phyloP scores from a whole-genome alignment of 2,888 invertebrate species.

The Drosophila incognita region DNA sequence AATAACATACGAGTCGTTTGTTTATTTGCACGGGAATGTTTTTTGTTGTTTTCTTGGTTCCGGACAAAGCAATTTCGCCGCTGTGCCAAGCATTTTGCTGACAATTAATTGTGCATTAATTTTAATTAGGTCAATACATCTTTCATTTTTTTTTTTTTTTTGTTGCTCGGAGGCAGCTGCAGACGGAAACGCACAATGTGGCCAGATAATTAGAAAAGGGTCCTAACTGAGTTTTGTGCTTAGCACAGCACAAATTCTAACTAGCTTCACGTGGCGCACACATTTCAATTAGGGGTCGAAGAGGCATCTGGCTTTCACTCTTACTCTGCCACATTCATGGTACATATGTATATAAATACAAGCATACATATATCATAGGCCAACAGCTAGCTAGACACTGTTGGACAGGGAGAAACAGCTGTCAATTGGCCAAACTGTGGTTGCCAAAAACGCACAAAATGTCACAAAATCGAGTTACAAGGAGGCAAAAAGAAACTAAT shows the following conservation, averaged over 20 bases:
- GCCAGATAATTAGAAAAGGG: slow-evolving; percentile 52
- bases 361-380: slow-evolving; percentile 17
- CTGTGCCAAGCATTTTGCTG: slow-evolving; percentile 44
- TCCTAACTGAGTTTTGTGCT: slow-evolving; percentile 36
- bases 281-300: slow-evolving; percentile 59
- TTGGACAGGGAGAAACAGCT: background rate
- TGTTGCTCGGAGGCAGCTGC: slow-evolving; percentile 1
- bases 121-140: slow-evolving; percentile 65
- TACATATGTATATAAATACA: background rate
- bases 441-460: slow-evolving; percentile 33
- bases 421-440: slow-evolving; percentile 38
- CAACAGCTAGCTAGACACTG: slow-evolving; percentile 5
- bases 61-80: slow-evolving; percentile 14
- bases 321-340: background rate
- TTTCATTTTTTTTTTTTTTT: slow-evolving; percentile 1
- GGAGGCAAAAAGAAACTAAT: slow-evolving; percentile 11
- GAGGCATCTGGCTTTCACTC: slow-evolving; percentile 1
- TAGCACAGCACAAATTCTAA: slow-evolving; percentile 45
- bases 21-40: slow-evolving; percentile 42
- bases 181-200: slow-evolving; percentile 19
- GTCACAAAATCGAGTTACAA: slow-evolving; percentile 42
- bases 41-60: slow-evolving; percentile 15
- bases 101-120: slow-evolving; percentile 74
- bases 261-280: slow-evolving; percentile 24
- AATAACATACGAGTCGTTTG: slow-evolving; percentile 34